These are phyloP conservation scores for Colostygia pectinataria DNA, from an alignment of 2,888 invertebrate species.

Conservation along the genomic window DNA sequence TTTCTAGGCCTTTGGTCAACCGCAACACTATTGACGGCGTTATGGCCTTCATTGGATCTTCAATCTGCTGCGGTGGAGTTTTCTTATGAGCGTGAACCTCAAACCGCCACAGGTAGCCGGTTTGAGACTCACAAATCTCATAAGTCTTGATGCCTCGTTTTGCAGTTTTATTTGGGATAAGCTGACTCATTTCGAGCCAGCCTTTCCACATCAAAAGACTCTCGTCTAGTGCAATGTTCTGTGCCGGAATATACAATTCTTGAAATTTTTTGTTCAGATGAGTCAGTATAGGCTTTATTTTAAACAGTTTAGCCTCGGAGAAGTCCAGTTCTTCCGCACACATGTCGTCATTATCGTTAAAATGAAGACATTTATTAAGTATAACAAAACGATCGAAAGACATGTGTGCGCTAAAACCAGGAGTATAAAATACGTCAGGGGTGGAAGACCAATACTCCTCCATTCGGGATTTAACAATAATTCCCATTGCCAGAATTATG, in stretches of 20 bases:
- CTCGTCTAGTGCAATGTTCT: slow-evolving; percentile 34
- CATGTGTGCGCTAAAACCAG: slow-evolving; percentile 16
- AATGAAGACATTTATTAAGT: slow-evolving; percentile 7
- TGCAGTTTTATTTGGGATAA: slow-evolving; percentile 29
- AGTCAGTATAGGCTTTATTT: slow-evolving; percentile 28
- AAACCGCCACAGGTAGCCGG: slow-evolving; percentile 38
- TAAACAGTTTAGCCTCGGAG: slow-evolving; percentile 31
- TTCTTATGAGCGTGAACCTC: slow-evolving; percentile 26
- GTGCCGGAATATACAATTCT: slow-evolving; percentile 6
- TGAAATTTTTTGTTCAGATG: slow-evolving; percentile 11
- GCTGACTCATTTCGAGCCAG: no score
- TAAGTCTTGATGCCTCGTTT: slow-evolving; percentile 29
- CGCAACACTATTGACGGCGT: slow-evolving; percentile 14
- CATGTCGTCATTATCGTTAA: slow-evolving; percentile 11
- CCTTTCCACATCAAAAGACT: no score
- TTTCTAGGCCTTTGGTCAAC: slow-evolving; percentile 30
- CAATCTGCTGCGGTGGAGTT: slow-evolving; percentile 1
- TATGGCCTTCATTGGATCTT: slow-evolving; percentile 1
- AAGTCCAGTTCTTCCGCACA: slow-evolving; percentile 2
- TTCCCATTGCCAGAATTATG: slow-evolving; percentile 35
- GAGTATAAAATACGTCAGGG: slow-evolving; percentile 32
- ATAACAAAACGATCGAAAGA: slow-evolving; percentile 2
- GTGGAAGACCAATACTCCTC: slow-evolving; percentile 37
- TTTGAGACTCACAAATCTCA: slow-evolving; percentile 35
- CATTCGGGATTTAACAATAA: slow-evolving; percentile 29